phyloP scores from a whole-genome alignment of 2,888 invertebrate species.

The Acrobasis suavella region DNA sequence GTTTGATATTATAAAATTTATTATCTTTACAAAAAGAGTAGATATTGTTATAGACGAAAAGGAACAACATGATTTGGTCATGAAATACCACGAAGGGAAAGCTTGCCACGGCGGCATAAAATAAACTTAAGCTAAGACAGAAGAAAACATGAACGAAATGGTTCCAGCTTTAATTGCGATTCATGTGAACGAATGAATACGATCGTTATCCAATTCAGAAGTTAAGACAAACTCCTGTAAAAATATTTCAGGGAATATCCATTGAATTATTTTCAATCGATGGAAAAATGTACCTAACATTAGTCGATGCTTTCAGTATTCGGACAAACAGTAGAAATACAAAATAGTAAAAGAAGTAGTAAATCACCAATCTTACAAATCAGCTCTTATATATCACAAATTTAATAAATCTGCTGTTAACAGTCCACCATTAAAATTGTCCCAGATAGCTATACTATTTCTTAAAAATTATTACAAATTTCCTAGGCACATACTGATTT shows the following conservation, averaged over 20 bases:
- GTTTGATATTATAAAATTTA: background rate
- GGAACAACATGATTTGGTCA: slow-evolving; percentile 29
- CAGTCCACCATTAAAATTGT: no score
- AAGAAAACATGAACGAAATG: background rate
- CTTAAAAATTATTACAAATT: no score
- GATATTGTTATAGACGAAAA: slow-evolving; percentile 21
- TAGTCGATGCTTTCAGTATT: slow-evolving; percentile 39
- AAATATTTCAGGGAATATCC: slow-evolving; percentile 38
- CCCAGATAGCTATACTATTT: no score
- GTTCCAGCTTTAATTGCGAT: slow-evolving; percentile 30
- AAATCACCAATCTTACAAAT: no score
- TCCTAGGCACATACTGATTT: no score
- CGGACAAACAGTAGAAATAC: slow-evolving; percentile 36
- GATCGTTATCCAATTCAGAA: slow-evolving; percentile 31
- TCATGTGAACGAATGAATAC: slow-evolving; percentile 30
- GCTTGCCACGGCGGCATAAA: slow-evolving; percentile 37
- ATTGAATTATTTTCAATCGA: slow-evolving; percentile 33
- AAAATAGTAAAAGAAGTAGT: slow-evolving; percentile 35
- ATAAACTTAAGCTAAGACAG: slow-evolving; percentile 31
- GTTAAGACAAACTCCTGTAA: slow-evolving; percentile 36
- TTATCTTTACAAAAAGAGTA: slow-evolving; percentile 4
- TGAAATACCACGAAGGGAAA: slow-evolving; percentile 35
- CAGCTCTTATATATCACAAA: no score
- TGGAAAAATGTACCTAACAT: slow-evolving; percentile 30
- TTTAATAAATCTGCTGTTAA: no score